Conservation (phyloP, 2,113 vertebrate genomes). For the Equus przewalskii region DNA sequence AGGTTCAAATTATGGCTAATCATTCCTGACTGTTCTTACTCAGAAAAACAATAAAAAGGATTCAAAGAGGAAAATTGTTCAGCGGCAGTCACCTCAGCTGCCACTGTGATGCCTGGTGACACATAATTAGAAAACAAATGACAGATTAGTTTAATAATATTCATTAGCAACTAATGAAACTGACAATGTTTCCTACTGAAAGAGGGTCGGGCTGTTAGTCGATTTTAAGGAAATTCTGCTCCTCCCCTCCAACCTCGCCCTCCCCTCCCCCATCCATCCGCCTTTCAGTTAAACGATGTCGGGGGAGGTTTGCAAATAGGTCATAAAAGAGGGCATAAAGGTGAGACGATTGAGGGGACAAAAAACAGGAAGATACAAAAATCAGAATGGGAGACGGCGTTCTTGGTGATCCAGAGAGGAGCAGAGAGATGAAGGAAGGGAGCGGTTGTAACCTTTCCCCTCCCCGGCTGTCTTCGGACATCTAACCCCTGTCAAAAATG, state of each 20-base stretch:
- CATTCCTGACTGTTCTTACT: constrained; percentile 74
- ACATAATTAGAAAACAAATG: constrained; percentile 92
- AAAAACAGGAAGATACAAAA: neutral
- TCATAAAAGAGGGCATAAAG: constrained; percentile 1
- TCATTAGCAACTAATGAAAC: constrained; percentile 91
- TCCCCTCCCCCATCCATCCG: constrained; percentile 42
- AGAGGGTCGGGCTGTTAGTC: constrained; percentile 84
- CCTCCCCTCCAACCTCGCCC: neutral
- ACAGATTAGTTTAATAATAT: constrained; percentile 93
- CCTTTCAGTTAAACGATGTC: constrained; percentile 73
- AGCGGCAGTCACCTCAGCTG: constrained; percentile 87
- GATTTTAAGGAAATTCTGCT: constrained; percentile 87
- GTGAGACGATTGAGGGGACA: neutral
- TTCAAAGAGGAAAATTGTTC: constrained; percentile 69
- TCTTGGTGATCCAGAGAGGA: neutral
- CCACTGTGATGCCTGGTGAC: constrained; percentile 86
- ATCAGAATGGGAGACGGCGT: neutral
- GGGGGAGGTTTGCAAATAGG: neutral
- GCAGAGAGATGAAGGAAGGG: neutral
- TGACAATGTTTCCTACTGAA: constrained; percentile 87
- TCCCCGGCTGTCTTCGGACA: neutral
- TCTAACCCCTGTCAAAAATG: neutral
- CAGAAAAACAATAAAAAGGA: neutral
- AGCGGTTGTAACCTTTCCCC: constrained; percentile 59
- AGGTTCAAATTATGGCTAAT: constrained; percentile 83